Evolutionary conservation across 1,140 invertebrate species (phyloP).

Genomic region (Heliconius melpomene): DNA sequence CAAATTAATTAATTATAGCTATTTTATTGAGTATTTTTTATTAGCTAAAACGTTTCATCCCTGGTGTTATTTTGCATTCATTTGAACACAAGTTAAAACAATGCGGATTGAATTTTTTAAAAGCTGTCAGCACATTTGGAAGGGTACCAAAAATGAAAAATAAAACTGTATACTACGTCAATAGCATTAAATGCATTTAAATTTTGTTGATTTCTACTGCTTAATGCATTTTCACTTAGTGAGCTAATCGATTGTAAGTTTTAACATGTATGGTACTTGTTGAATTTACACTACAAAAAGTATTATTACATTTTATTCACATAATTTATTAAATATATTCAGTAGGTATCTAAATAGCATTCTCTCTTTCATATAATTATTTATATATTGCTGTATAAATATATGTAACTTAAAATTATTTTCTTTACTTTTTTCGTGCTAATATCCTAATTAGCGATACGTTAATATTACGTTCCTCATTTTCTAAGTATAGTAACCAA

Average conservation of each 20-base stretch:
- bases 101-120: background rate
- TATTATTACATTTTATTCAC: constrained; percentile 20
- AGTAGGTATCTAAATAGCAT: too few relatives aligned
- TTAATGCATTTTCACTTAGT: constrained; percentile 75
- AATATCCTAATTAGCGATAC: too few relatives aligned
- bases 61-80: background rate
- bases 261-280: constrained; percentile 36
- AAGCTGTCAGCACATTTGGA: background rate
- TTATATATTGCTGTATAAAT: too few relatives aligned
- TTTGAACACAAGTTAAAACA: background rate
- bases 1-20: too few relatives aligned
- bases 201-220: constrained; percentile 72
- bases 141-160: constrained; percentile 30
- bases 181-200: constrained; percentile 68
- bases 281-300: constrained; percentile 22
- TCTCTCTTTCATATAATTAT: too few relatives aligned
- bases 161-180: constrained; percentile 33
- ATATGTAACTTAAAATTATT: too few relatives aligned
- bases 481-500: too few relatives aligned
- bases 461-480: too few relatives aligned
- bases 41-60: too few relatives aligned
- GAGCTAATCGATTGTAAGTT: constrained; percentile 47
- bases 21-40: background rate
- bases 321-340: background rate
- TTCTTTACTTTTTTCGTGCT: too few relatives aligned